A percentile compares a stretch with the other conserved stretches of the same genome.
Evolutionary conservation across 2,888 invertebrate genomes (phyloP).

Genomic region (Eupithecia inturbata): DNA sequence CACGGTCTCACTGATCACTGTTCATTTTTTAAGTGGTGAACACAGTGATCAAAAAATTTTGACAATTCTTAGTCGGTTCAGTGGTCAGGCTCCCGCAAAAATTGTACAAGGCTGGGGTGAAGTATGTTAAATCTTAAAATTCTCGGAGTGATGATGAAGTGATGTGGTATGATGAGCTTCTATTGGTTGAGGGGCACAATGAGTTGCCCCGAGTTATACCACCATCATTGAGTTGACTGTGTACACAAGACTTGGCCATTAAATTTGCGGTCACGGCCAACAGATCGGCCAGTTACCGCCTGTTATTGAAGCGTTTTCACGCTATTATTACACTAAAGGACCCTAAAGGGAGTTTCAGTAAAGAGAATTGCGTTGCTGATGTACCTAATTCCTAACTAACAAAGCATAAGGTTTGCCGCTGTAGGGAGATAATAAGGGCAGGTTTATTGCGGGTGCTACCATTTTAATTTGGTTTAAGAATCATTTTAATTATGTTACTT

Average conservation of each 20-base stretch:
- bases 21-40: too few relatives aligned
- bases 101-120: too few relatives aligned
- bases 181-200: background rate
- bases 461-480: slow-evolving; percentile 28
- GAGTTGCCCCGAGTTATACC: background rate
- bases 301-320: slow-evolving; percentile 45
- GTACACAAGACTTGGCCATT: slow-evolving; percentile 36
- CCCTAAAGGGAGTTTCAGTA: slow-evolving; percentile 37
- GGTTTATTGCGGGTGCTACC: slow-evolving; percentile 26
- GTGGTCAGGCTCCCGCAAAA: too few relatives aligned
- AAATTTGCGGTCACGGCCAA: slow-evolving; percentile 44
- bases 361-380: slow-evolving; percentile 39
- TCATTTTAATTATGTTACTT: slow-evolving; percentile 13
- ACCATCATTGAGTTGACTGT: slow-evolving; percentile 11
- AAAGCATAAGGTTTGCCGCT: slow-evolving; percentile 29
- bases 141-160: background rate
- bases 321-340: slow-evolving; percentile 44
- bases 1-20: background rate
- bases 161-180: too few relatives aligned
- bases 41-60: too few relatives aligned
- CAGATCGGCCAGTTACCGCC: slow-evolving; percentile 40
- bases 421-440: slow-evolving; percentile 29
- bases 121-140: background rate
- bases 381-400: slow-evolving; percentile 39
- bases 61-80: too few relatives aligned